Percentiles rank a stretch among this genome's conserved stretches.
These are phyloP conservation scores for Zaprionus camerounensis DNA, from an alignment of 1,140 invertebrate species.

Conservation along the genomic window DNA sequence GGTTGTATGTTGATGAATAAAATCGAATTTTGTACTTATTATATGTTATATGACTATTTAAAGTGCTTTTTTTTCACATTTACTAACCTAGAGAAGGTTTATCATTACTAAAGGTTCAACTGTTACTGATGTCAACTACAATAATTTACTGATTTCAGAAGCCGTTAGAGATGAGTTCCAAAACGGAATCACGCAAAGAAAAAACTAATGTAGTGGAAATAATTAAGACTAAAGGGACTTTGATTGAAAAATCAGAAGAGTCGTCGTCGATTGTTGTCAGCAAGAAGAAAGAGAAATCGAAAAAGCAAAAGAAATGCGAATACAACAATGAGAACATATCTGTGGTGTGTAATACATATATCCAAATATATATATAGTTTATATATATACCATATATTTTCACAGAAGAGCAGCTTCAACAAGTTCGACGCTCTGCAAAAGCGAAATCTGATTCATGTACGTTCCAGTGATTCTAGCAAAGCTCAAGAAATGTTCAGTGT, in stretches of 20 bases:
- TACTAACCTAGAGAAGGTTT: too few relatives aligned
- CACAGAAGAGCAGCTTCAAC: slow-evolving; percentile 90
- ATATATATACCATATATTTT: too few relatives aligned
- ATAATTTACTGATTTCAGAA: not conserved
- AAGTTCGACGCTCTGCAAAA: slow-evolving; percentile 90
- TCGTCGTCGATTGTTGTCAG: not conserved
- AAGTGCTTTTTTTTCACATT: too few relatives aligned
- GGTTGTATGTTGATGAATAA: too few relatives aligned
- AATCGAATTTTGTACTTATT: too few relatives aligned
- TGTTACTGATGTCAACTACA: too few relatives aligned
- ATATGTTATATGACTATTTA: too few relatives aligned
- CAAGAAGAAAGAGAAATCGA: slow-evolving; percentile 47
- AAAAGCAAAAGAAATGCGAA: slow-evolving; percentile 50
- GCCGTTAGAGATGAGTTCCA: not conserved
- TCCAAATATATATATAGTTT: too few relatives aligned
- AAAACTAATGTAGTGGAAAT: not conserved
- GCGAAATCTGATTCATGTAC: slow-evolving; percentile 88
- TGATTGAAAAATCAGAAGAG: not conserved
- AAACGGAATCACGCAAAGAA: not conserved
- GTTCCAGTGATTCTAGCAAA: slow-evolving; percentile 88
- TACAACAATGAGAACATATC: slow-evolving; percentile 64
- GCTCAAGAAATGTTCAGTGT: slow-evolving; percentile 89
- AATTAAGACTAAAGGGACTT: not conserved
- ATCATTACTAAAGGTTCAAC: too few relatives aligned
- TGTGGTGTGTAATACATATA: slow-evolving; percentile 55